Evolutionary conservation across 1,140 invertebrate species (phyloP), one percentile per base, ranked within the genome.

Genomic region (Sycophila sp.): DNA sequence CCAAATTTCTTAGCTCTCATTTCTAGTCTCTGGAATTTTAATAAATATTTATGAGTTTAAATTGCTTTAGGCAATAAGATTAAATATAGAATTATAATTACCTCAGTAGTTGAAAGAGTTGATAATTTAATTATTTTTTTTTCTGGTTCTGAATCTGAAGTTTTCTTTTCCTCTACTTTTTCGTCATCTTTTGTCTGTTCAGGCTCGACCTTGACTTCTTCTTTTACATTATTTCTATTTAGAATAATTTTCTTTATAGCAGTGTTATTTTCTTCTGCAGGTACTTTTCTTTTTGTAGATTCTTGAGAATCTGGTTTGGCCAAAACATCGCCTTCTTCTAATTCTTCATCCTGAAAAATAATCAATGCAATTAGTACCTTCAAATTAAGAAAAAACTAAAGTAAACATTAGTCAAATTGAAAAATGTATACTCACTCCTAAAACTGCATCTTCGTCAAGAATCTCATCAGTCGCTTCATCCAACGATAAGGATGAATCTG

Each of bases 1-100:
- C 92, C 93, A 87, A 94, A 94, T 77, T 93, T 91, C 78, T 93
- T 93, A 2, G 92, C 92, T 75, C 93, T 88, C 88, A 94, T 88
- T 81, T 93, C 92, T 55, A 94, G 77, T 62, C 92, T 87, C 80
- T 89, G 65, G 62, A 80, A 76, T 17, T n/a, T n/a, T 19, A 65
- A 15, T 36, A 24, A 47, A 8, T 47, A 22, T 10, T 45, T 45
- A 45, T 3, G 8, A 7, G 7, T 22, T 47, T 10, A 24, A 22
- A 47, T 8, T 15, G 2, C n/a, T n/a, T n/a, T n/a, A n/a, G n/a
- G n/a, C n/a, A n/a, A n/a, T n/a, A n/a, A n/a, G 5, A n/a, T 47
- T 8, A 6, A n/a, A n/a, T n/a, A 22, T 8, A 45, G 24, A 47
- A 6, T 28, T 30, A 32, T 19, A 24, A n/a, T 79, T 85, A 88